Evolutionary conservation across 2,797 vertebrate genomes (phyloP).

Genomic region (Sphenodon punctatus): DNA sequence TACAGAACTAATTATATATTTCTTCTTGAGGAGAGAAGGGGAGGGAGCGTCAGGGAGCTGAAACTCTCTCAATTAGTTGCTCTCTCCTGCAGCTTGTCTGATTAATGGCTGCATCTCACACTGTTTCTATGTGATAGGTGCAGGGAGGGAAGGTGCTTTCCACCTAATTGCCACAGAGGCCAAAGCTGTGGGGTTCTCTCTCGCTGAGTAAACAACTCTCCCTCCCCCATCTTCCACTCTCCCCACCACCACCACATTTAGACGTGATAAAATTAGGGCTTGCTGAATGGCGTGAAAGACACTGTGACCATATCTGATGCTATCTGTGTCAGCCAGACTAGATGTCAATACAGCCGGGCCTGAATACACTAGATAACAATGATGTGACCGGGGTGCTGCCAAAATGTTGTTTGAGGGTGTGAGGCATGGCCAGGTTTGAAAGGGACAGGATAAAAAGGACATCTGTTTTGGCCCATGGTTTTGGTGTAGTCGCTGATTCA

Average conservation of each 20-base stretch:
- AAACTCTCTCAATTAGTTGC: conserved; percentile 26
- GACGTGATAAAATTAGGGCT: neutral
- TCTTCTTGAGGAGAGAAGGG: neutral
- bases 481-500: too few relatives aligned
- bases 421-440: too few relatives aligned
- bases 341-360: neutral
- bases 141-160: conserved; percentile 1
- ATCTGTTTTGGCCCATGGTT: too few relatives aligned
- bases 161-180: conserved; percentile 18
- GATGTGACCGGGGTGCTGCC: too few relatives aligned
- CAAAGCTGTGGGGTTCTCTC: conserved; percentile 14
- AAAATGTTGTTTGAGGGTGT: too few relatives aligned
- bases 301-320: too few relatives aligned
- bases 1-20: neutral
- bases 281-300: neutral
- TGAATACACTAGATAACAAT: neutral
- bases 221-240: fast-evolving
- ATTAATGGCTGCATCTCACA: conserved; percentile 47
- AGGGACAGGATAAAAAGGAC: too few relatives aligned
- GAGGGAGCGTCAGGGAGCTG: neutral
- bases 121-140: conserved; percentile 24
- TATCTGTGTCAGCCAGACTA: neutral
- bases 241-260: neutral
- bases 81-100: conserved; percentile 45
- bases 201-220: conserved; percentile 7